A percentile compares a stretch with the other conserved stretches of the same genome.
Evolutionary conservation across 2,888 invertebrate species (phyloP).

Genomic region (Cryptosula pallasiana): DNA sequence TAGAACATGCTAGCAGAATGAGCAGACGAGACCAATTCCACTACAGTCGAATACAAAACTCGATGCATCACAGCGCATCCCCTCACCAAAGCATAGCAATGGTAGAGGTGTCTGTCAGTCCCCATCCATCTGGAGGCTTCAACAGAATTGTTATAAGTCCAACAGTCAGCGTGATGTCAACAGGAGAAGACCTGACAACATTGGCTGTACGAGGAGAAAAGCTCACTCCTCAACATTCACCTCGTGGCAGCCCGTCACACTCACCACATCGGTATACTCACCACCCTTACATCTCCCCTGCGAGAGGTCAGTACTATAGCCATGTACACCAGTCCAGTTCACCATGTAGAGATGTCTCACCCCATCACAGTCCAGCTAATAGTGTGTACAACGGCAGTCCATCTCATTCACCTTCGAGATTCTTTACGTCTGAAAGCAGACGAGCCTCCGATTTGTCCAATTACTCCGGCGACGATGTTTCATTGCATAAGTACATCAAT

Average conservation of each 20-base stretch:
- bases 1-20: background rate
- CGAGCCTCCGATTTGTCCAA: background rate
- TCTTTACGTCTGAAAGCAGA: background rate
- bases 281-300: background rate
- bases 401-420: constrained; percentile 11
- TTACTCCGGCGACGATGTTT: constrained; percentile 3
- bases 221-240: background rate
- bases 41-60: background rate
- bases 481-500: background rate
- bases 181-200: background rate
- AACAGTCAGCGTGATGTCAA: background rate
- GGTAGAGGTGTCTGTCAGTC: background rate
- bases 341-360: background rate
- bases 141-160: background rate
- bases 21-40: constrained; percentile 12
- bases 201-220: background rate
- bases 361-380: constrained; percentile 9
- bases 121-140: background rate
- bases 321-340: background rate
- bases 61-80: background rate
- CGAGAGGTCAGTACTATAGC: background rate
- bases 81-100: background rate
- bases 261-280: background rate
- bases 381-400: constrained; percentile 14
- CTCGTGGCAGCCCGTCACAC: background rate